A percentile compares a stretch with the other conserved stretches of the same genome.
These are phyloP conservation scores for Neodiprion pinetum DNA, from an alignment of 1,140 invertebrate species.

Conservation along the genomic window DNA sequence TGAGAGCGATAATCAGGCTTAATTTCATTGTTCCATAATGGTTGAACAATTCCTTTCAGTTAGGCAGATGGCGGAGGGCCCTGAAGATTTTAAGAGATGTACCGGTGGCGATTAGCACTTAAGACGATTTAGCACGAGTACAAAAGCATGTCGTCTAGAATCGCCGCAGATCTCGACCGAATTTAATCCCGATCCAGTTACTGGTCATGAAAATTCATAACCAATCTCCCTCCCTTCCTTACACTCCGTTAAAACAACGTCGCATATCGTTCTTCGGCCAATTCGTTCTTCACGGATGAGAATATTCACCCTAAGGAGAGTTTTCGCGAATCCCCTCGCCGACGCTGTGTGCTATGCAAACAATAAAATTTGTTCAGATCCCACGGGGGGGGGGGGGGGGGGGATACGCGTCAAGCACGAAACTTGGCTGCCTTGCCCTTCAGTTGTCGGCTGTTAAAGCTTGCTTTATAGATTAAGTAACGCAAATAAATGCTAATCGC, in stretches of 20 bases:
- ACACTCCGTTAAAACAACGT: too few species aligned
- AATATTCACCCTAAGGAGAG: not conserved
- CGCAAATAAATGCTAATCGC: not conserved
- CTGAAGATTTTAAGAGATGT: not conserved
- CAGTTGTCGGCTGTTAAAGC: not conserved
- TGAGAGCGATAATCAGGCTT: not conserved
- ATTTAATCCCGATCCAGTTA: not conserved
- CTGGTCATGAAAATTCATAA: not conserved
- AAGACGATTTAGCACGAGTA: not conserved
- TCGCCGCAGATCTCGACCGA: too few species aligned
- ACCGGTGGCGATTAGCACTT: not conserved
- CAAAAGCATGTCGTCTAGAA: not conserved
- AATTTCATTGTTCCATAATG: not conserved
- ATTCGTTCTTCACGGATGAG: not conserved
- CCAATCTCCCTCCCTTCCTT: too few species aligned
- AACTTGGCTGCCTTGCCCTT: not conserved
- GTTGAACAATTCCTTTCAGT: not conserved
- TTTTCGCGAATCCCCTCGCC: not conserved
- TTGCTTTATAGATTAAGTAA: not conserved
- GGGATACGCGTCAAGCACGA: not conserved
- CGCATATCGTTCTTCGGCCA: not conserved
- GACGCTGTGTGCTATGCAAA: not conserved
- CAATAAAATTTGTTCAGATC: too few species aligned
- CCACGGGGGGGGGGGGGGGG: too few species aligned
- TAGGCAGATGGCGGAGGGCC: not conserved